phyloP scores from a whole-genome alignment of 2,113 vertebrate species.

The Sinocyclocheilus anophthalmus region DNA sequence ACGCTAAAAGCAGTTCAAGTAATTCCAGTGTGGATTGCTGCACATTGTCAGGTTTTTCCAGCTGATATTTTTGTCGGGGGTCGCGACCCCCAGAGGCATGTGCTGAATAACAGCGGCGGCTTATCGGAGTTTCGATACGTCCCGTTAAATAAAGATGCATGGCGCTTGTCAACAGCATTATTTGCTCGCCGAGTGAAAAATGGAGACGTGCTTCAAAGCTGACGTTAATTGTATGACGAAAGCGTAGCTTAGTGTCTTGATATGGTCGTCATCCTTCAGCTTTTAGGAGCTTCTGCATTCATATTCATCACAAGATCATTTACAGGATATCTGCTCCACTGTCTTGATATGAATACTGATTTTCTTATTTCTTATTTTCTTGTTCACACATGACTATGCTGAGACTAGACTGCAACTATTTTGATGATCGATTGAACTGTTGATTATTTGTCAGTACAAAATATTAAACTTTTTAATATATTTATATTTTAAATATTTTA shows the following conservation, averaged over 20 bases:
- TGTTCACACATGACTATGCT: too few species aligned
- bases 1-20: background rate
- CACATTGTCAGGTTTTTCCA: constrained; percentile 27
- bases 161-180: constrained; percentile 62
- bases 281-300: background rate
- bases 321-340: too few species aligned
- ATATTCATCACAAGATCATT: background rate
- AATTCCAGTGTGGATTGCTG: background rate
- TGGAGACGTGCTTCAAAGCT: constrained; percentile 38
- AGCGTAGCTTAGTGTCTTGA: too few species aligned
- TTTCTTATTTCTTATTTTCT: too few species aligned
- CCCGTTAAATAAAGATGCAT: constrained; percentile 62
- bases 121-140: constrained; percentile 31
- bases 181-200: constrained; percentile 39
- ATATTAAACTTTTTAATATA: too few species aligned
- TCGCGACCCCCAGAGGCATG: constrained; percentile 40
- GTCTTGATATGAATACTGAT: too few species aligned
- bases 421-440: too few species aligned
- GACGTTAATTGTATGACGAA: constrained; percentile 29
- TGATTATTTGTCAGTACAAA: too few species aligned
- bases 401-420: too few species aligned
- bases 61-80: constrained; percentile 54
- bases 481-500: too few species aligned
- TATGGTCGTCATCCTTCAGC: too few species aligned
- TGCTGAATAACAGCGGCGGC: constrained; percentile 45